Conservation (phyloP, 2,888 invertebrate species). For the Antitype chi region DNA sequence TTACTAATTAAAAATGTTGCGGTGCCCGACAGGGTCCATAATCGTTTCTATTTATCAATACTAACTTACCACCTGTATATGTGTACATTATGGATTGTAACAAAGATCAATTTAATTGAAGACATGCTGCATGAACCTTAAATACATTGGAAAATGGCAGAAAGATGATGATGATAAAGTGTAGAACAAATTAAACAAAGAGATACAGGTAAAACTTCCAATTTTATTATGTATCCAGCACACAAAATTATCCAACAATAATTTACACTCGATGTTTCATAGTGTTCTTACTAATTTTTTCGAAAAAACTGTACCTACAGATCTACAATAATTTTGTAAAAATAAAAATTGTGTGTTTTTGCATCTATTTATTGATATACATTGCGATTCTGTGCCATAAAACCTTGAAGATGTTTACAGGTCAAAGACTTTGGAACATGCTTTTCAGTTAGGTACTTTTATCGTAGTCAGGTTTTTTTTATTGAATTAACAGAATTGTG, state of each 20-base stretch:
- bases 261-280: conserved; percentile 57
- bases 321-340: conserved; percentile 17
- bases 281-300: conserved; percentile 39
- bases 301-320: conserved; percentile 36
- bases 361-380: not conserved
- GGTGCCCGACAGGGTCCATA: too few relatives aligned
- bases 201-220: conserved; percentile 59
- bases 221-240: conserved; percentile 73
- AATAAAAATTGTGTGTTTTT: conserved; percentile 8
- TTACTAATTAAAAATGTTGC: too few relatives aligned
- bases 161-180: not conserved
- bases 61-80: too few relatives aligned
- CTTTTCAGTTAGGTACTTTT: not conserved
- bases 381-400: conserved; percentile 2
- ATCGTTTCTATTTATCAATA: too few relatives aligned
- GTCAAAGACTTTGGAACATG: conserved; percentile 2
- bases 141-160: not conserved
- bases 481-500: conserved; percentile 22
- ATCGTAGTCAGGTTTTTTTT: not conserved
- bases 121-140: not conserved
- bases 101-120: too few relatives aligned
- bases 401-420: conserved; percentile 15
- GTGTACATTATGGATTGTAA: too few relatives aligned
- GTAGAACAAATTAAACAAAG: conserved; percentile 26
- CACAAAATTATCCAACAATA: conserved; percentile 69